Conservation (phyloP, 2,888 invertebrate genomes). For the Sthenelais limicola region DNA sequence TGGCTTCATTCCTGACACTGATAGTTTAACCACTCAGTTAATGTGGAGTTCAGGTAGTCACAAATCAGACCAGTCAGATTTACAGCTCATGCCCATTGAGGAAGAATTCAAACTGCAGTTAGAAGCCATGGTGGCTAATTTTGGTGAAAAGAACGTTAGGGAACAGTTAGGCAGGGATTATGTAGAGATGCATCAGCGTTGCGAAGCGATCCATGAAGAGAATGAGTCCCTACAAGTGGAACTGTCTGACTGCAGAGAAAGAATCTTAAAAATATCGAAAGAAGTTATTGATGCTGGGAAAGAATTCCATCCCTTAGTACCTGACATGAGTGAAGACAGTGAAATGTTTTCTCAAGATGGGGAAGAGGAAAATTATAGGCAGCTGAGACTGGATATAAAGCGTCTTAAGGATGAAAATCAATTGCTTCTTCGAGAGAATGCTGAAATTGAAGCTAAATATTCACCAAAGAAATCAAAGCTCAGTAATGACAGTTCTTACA, state of each 20-base stretch:
- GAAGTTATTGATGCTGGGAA: no score
- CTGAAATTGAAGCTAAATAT: conserved; percentile 6
- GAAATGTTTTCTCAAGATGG: no score
- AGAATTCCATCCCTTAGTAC: no score
- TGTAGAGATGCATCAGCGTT: conserved; percentile 30
- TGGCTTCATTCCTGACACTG: conserved; percentile 13
- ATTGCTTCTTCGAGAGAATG: conserved; percentile 8
- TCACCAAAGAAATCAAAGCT: conserved; percentile 10
- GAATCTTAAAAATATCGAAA: no score
- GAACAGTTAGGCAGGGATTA: conserved; percentile 28
- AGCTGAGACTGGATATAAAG: background rate
- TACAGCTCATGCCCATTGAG: conserved; percentile 19
- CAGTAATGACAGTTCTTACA: background rate
- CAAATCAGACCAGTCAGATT: background rate
- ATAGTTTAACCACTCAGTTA: background rate
- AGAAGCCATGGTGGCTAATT: conserved; percentile 22
- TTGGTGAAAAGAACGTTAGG: conserved; percentile 27
- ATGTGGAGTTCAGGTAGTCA: background rate
- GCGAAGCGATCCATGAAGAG: conserved; percentile 8
- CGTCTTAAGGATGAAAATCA: background rate
- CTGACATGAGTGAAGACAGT: no score
- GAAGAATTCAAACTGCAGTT: conserved; percentile 29
- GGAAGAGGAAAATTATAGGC: background rate
- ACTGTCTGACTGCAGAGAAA: background rate
- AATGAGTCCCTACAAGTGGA: conserved; percentile 4